Evolutionary conservation across 2,797 vertebrate genomes (phyloP).

Genomic region (Argya squamiceps): DNA sequence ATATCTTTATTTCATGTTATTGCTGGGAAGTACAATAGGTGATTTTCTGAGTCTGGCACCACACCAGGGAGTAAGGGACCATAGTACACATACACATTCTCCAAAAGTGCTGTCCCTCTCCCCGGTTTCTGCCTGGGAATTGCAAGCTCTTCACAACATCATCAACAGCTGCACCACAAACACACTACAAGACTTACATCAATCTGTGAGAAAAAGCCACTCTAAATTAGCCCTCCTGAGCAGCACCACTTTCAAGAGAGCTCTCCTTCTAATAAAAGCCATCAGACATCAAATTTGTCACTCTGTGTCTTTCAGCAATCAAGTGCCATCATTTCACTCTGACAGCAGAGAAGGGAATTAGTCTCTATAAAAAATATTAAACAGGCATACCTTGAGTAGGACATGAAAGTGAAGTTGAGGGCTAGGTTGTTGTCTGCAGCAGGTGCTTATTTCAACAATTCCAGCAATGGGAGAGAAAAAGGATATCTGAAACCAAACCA

Average conservation of each 20-base stretch:
- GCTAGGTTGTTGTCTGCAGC: neutral
- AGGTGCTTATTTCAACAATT: neutral
- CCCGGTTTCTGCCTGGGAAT: neutral
- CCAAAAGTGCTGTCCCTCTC: neutral
- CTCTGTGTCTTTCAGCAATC: neutral
- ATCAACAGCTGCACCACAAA: neutral
- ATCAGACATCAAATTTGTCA: neutral
- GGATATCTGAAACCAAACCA: neutral
- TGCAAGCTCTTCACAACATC: neutral
- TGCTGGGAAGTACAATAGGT: neutral
- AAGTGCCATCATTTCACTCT: neutral
- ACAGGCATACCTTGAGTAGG: neutral
- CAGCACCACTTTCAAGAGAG: neutral
- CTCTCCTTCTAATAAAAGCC: neutral
- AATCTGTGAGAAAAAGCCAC: neutral
- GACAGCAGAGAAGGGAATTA: conserved; percentile 21
- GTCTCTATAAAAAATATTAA: neutral
- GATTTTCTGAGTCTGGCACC: neutral
- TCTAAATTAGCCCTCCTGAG: conserved; percentile 15
- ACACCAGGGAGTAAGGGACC: neutral
- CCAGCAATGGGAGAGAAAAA: neutral
- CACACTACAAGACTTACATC: neutral
- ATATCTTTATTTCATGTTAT: neutral
- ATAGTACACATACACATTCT: accelerated
- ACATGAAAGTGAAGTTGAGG: neutral